These are phyloP conservation scores for Patella ulyssiponensis DNA, from an alignment of 2,888 invertebrate species.

Conservation along the genomic window DNA sequence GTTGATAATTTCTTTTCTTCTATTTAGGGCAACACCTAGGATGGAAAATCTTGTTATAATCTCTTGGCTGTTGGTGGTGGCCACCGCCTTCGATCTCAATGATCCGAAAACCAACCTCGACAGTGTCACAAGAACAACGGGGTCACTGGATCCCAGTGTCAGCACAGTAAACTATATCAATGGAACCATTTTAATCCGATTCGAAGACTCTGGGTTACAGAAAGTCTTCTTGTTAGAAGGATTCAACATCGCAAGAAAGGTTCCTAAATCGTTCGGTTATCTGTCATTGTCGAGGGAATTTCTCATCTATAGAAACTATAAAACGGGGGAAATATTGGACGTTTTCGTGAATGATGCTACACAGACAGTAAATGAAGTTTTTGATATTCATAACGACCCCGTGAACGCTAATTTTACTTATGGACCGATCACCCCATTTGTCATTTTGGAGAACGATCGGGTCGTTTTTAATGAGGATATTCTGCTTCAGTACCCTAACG, in stretches of 20 bases:
- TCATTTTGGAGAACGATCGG: slow-evolving; percentile 13
- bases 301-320: slow-evolving; percentile 42
- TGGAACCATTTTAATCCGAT: slow-evolving; percentile 40
- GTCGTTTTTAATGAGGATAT: slow-evolving; percentile 39
- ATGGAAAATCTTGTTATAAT: too few relatives aligned
- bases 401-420: slow-evolving; percentile 35
- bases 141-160: slow-evolving; percentile 34
- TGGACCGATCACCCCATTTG: slow-evolving; percentile 25
- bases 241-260: slow-evolving; percentile 44
- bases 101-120: slow-evolving; percentile 40
- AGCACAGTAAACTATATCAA: slow-evolving; percentile 38
- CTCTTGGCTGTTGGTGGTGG: too few relatives aligned
- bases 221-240: slow-evolving; percentile 49
- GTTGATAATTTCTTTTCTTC: too few relatives aligned
- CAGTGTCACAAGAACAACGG: slow-evolving; percentile 34
- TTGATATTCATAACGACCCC: slow-evolving; percentile 46
- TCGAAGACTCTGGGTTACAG: slow-evolving; percentile 27
- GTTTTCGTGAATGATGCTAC: slow-evolving; percentile 43
- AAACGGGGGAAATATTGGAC: slow-evolving; percentile 38
- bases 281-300: slow-evolving; percentile 44
- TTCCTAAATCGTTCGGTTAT: slow-evolving; percentile 38
- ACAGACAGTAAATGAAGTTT: slow-evolving; percentile 41
- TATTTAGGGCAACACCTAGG: too few relatives aligned
- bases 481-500: slow-evolving; percentile 44
- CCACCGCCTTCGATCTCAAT: slow-evolving; percentile 25